A percentile compares a stretch with the other conserved stretches of the same genome.
Evolutionary conservation across 1,140 invertebrate species (phyloP).

Genomic region (Ceratoteleas bidentatus): DNA sequence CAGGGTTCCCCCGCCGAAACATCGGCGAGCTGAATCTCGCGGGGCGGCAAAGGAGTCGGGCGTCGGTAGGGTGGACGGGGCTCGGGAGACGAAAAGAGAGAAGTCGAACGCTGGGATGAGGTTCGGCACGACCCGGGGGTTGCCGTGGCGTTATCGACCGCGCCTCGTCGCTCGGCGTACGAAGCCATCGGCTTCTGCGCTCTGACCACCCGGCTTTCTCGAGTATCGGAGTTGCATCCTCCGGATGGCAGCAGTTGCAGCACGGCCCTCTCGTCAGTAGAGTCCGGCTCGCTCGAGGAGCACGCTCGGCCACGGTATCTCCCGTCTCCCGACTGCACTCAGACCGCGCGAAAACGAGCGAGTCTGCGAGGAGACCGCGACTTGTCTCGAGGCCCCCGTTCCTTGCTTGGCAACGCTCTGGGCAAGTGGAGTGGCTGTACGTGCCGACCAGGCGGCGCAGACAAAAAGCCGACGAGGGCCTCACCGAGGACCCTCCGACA

Average conservation of each 20-base stretch:
- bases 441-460: slow-evolving; percentile 23
- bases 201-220: slow-evolving; percentile 71
- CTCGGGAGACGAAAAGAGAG: slow-evolving; percentile 48
- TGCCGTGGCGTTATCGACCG: slow-evolving; percentile 80
- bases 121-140: slow-evolving; percentile 78
- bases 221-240: slow-evolving; percentile 72
- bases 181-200: slow-evolving; percentile 76
- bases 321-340: too few relatives aligned
- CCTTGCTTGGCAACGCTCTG: slow-evolving; percentile 34
- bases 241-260: slow-evolving; percentile 69
- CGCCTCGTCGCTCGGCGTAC: slow-evolving; percentile 69
- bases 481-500: slow-evolving; percentile 34
- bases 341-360: slow-evolving; percentile 15
- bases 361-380: slow-evolving; percentile 11
- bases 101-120: slow-evolving; percentile 41
- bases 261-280: slow-evolving; percentile 72
- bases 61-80: slow-evolving; percentile 21
- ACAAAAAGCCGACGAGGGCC: slow-evolving; percentile 17
- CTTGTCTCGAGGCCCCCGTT: slow-evolving; percentile 11
- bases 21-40: slow-evolving; percentile 15
- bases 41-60: too few relatives aligned
- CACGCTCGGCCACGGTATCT: slow-evolving; percentile 34
- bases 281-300: slow-evolving; percentile 73
- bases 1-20: slow-evolving; percentile 17
- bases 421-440: slow-evolving; percentile 54